Percentiles rank a stretch among this genome's conserved stretches.
phyloP scores from a whole-genome alignment of 2,113 vertebrate genomes.

The Pluvianellus socialis region DNA sequence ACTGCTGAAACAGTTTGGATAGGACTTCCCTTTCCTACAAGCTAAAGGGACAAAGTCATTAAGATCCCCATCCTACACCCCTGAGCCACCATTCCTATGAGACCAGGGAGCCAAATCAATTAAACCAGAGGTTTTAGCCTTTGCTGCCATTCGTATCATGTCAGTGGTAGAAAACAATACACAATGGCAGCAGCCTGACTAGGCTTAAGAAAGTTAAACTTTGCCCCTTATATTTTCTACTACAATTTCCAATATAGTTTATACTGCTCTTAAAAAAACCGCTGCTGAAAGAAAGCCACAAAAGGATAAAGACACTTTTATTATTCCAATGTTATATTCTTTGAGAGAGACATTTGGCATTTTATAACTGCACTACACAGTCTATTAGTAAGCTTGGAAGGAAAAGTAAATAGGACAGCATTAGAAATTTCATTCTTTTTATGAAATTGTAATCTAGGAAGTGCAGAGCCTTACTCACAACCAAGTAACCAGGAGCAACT shows the following conservation, averaged over 20 bases:
- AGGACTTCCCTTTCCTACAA: conserved; percentile 25
- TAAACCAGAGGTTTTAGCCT: background rate
- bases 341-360: background rate
- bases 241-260: background rate
- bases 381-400: background rate
- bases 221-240: background rate
- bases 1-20: conserved; percentile 9
- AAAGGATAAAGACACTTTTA: background rate
- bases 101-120: background rate
- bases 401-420: background rate
- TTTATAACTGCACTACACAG: background rate
- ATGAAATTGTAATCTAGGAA: background rate
- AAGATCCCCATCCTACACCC: background rate
- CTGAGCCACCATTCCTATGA: background rate
- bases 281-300: background rate
- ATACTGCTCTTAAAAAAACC: background rate
- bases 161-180: background rate
- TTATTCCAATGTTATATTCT: background rate
- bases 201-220: background rate
- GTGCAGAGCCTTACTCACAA: background rate
- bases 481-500: background rate
- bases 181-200: background rate
- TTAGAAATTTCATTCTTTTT: background rate
- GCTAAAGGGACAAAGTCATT: background rate
- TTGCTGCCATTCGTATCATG: background rate